phyloP scores from a whole-genome alignment of 2,888 invertebrate genomes.

The Philereme transversata region DNA sequence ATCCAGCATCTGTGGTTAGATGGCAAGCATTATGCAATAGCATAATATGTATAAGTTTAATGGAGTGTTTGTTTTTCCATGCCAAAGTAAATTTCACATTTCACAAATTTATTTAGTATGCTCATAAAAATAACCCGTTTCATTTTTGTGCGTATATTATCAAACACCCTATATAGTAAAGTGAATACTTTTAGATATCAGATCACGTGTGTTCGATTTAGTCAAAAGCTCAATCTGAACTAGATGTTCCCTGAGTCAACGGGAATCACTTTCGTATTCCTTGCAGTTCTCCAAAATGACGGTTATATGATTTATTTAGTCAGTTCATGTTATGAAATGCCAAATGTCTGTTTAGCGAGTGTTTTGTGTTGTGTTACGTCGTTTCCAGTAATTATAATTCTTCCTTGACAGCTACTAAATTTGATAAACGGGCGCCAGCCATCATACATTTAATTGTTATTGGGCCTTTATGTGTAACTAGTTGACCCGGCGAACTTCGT shows the following conservation, averaged over 20 bases:
- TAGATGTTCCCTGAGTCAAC: constrained; percentile 24
- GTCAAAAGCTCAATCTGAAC: constrained; percentile 20
- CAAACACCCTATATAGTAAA: background rate
- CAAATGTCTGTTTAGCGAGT: background rate
- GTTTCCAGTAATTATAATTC: constrained; percentile 11
- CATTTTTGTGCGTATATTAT: too few relatives aligned
- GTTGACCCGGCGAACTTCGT: too few relatives aligned
- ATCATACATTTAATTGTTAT: constrained; percentile 19
- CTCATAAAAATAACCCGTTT: too few relatives aligned
- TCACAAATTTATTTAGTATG: too few relatives aligned
- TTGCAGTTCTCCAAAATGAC: constrained; percentile 19
- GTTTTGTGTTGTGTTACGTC: background rate
- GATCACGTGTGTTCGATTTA: constrained; percentile 29
- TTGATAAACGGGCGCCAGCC: constrained; percentile 27
- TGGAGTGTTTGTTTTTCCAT: too few relatives aligned
- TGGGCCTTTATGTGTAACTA: constrained; percentile 3
- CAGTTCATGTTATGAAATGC: constrained; percentile 9
- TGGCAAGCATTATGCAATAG: too few relatives aligned
- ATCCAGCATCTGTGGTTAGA: too few relatives aligned
- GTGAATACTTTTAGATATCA: background rate
- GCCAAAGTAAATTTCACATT: too few relatives aligned
- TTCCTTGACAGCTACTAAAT: constrained; percentile 11
- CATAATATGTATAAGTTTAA: too few relatives aligned
- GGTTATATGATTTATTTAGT: constrained; percentile 5
- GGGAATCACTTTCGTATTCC: constrained; percentile 25